Base-by-base conservation (phyloP, 2,113 vertebrate species). In the Probosciger aterrimus region DNA sequence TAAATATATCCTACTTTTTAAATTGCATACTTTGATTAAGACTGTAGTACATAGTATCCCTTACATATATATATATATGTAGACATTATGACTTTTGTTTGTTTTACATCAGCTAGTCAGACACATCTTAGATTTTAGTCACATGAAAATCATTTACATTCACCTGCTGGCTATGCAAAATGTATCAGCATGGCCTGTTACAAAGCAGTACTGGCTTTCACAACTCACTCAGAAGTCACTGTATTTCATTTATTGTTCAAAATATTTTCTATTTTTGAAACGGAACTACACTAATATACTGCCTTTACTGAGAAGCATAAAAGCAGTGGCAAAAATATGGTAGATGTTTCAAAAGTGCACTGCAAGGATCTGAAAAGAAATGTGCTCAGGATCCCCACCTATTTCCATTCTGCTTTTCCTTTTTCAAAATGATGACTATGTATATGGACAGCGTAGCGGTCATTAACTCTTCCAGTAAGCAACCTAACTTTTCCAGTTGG, bases 71-170 rank as follows among this genome's bases (percentile, higher is more conserved):
- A 25, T 24, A 25, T 30, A 25, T 11, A 55, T 23, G 31, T 7
- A 79, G 41, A 88, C n/a, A 65, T 80, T 30, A 90, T 55, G n/a
- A 86, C 50, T 88, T 80, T 41, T 80, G 31, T 46, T 92, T 85
- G 46, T 33, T 93, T 86, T 52, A 82, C 19, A 78, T 20, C 47
- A 75, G 33, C 20, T 60, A 20, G 80, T 90, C 55, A 90, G 46
- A 74, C 5, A 10, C 11, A n/a, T 18, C n/a, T 62, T 67, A 70
- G 71, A 74, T 3, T 67, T 24, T 2, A 73, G 60, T 50, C 76
- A 86, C 31, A 39, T 49, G 79, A 71, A 93, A 81, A 71, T n/a
- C 2, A 83, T 64, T 63, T 68, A 49, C 41, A 18, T 74, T 88
- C 52, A 81, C 52, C 52, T 57, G 55, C 68, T 81, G 47, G 39